A percentile compares a stretch with the other conserved stretches of the same genome.
These are phyloP conservation scores for Oceanodroma leucorhoa DNA, from an alignment of 2,797 vertebrate genomes.

Conservation along the genomic window DNA sequence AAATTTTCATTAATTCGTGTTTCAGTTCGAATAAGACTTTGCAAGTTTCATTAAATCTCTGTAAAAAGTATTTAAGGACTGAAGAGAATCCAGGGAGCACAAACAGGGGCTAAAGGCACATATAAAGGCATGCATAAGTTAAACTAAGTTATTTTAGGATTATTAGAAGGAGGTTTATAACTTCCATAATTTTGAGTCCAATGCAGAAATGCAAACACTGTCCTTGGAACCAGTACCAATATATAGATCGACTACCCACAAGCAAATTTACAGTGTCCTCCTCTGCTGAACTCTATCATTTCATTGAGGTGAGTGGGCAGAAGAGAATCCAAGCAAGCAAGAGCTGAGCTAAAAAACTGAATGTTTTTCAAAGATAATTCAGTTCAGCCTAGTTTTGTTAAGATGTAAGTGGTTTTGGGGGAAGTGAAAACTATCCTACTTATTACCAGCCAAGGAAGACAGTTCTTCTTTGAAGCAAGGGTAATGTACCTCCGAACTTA, in stretches of 20 bases:
- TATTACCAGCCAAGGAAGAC: not conserved
- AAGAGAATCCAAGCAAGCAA: not conserved
- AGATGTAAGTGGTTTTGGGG: not conserved
- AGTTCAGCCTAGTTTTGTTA: not conserved
- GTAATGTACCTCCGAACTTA: slow-evolving; percentile 36
- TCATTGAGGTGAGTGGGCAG: not conserved
- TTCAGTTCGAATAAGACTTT: not conserved
- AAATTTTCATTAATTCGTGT: not conserved
- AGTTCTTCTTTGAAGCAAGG: slow-evolving; percentile 30
- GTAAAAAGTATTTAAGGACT: not conserved
- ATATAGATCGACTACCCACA: not conserved
- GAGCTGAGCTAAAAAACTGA: not conserved
- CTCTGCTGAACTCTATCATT: not conserved
- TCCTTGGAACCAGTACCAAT: not conserved
- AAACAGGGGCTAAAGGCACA: not conserved
- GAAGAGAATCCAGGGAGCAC: not conserved
- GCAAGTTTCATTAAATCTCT: not conserved
- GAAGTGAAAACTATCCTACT: slow-evolving; percentile 1
- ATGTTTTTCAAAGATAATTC: not conserved
- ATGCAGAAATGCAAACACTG: not conserved
- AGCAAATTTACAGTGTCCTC: not conserved
- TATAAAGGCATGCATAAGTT: not conserved
- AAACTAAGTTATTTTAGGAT: not conserved
- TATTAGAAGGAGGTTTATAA: not conserved
- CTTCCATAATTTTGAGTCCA: not conserved